Evolutionary conservation across 35 echinoderm and acorn worm species (phyloP).

Genomic region (Strongylocentrotus purpuratus): DNA sequence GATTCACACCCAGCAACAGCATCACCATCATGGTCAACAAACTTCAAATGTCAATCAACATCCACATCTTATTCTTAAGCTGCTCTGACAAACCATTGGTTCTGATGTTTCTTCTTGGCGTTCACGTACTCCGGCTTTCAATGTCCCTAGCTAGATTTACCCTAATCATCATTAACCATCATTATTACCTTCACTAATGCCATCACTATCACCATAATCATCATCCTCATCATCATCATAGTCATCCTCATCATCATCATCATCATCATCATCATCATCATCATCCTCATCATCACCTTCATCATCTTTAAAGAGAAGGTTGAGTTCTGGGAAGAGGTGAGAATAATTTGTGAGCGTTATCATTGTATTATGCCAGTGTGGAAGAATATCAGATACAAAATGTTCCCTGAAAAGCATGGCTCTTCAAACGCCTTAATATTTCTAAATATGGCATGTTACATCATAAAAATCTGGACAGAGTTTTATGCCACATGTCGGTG

Average conservation of each 20-base stretch:
- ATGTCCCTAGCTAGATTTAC: conserved; percentile 73
- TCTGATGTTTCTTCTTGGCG: conserved; percentile 82
- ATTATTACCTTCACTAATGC: no score
- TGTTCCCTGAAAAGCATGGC: no score
- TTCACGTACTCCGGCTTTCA: conserved; percentile 57
- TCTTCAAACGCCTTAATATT: no score
- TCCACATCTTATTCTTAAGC: conserved; percentile 86
- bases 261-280: neutral
- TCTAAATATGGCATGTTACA: no score
- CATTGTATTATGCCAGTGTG: no score
- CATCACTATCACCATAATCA: neutral
- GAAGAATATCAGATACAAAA: no score
- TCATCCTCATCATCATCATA: neutral
- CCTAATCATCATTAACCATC: neutral
- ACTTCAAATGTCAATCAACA: conserved; percentile 84
- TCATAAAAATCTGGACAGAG: no score
- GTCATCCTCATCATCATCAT: neutral
- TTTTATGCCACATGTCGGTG: no score
- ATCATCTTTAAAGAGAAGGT: no score
- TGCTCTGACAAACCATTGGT: conserved; percentile 83
- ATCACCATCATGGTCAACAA: conserved; percentile 50
- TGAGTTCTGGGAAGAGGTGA: no score
- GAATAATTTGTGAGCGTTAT: no score
- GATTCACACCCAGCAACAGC: neutral
- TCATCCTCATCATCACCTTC: neutral